phyloP scores from a whole-genome alignment of 2,797 vertebrate genomes.

The Protosalanx chinensis region DNA sequence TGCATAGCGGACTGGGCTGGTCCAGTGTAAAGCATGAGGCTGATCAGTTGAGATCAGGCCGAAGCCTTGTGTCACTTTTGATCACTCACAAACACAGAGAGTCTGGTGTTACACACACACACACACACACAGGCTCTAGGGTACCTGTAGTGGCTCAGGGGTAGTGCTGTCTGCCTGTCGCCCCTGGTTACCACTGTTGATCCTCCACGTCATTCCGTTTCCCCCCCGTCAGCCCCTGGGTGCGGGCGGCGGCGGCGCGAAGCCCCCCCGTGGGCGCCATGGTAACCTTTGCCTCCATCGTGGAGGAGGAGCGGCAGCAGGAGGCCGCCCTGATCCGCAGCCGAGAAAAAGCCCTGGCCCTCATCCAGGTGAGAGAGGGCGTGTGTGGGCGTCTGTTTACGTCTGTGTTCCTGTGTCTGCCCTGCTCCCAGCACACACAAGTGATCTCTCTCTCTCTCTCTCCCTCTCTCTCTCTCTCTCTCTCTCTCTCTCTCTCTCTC shows the following conservation, averaged over 20 bases:
- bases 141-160: too few relatives aligned
- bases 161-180: conserved; percentile 3
- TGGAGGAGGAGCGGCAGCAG: conserved; percentile 94
- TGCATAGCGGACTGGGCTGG: too few relatives aligned
- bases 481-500: conserved; percentile 15
- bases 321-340: conserved; percentile 93
- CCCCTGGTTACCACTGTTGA: conserved; percentile 8
- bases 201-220: not conserved
- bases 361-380: conserved; percentile 86
- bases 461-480: not conserved
- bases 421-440: not conserved
- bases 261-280: conserved; percentile 67
- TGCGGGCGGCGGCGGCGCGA: conserved; percentile 70
- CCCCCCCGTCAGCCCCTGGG: conserved; percentile 83
- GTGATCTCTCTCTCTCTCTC: not conserved
- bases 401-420: conserved; percentile 2
- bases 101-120: not conserved
- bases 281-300: conserved; percentile 89
- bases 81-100: not conserved
- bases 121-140: not conserved
- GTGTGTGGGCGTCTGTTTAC: conserved; percentile 10
- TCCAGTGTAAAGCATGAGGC: too few relatives aligned
- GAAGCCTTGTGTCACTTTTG: not conserved
- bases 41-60: too few relatives aligned
- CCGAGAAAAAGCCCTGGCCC: conserved; percentile 91